Evolutionary conservation across 2,888 invertebrate species (phyloP).

Genomic region (Buathra laborator): DNA sequence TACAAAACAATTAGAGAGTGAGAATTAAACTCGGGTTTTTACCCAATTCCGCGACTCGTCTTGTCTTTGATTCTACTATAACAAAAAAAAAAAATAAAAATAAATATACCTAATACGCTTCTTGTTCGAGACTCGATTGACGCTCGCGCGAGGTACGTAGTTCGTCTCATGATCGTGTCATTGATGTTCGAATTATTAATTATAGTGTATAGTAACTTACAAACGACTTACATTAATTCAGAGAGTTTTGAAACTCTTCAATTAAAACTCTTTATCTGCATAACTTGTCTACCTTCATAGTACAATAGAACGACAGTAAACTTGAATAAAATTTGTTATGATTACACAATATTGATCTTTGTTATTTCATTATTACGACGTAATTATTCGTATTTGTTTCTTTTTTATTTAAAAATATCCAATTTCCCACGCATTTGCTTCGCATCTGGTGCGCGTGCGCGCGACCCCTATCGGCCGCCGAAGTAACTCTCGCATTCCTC

Average conservation of each 20-base stretch:
- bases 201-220: slow-evolving; percentile 9
- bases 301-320: slow-evolving; percentile 55
- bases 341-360: slow-evolving; percentile 26
- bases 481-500: background rate
- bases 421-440: too few relatives aligned
- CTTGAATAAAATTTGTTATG: slow-evolving; percentile 73
- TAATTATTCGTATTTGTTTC: too few relatives aligned
- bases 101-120: slow-evolving; percentile 39
- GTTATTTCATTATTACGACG: background rate
- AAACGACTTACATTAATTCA: background rate
- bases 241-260: background rate
- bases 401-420: too few relatives aligned
- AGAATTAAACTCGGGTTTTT: background rate
- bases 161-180: slow-evolving; percentile 31
- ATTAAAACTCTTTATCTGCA: slow-evolving; percentile 65
- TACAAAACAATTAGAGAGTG: background rate
- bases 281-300: slow-evolving; percentile 71
- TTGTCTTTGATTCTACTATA: slow-evolving; percentile 21
- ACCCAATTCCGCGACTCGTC: background rate
- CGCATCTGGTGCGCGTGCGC: too few relatives aligned
- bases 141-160: background rate
- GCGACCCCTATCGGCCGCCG: background rate
- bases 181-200: slow-evolving; percentile 34
- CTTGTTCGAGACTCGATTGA: slow-evolving; percentile 20
- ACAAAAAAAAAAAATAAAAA: slow-evolving; percentile 20